A percentile compares a stretch with the other conserved stretches of the same genome.
Evolutionary conservation across 2,888 invertebrate genomes (phyloP).

Genomic region (Drosophila crucigera): DNA sequence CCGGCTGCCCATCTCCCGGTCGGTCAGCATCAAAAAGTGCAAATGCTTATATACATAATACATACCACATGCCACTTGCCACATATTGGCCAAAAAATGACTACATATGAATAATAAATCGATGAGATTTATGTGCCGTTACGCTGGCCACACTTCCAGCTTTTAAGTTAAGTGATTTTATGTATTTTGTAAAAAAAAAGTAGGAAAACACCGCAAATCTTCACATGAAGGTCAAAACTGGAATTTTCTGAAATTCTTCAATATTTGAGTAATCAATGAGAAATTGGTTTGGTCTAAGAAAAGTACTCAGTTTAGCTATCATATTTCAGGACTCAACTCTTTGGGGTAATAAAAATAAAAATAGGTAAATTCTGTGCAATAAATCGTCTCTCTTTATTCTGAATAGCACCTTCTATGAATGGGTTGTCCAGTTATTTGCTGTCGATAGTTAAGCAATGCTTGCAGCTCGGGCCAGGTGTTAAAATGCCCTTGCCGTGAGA

Average conservation of each 20-base stretch:
- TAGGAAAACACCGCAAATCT: constrained; percentile 28
- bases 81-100: constrained; percentile 46
- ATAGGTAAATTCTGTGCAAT: neutral
- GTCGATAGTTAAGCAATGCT: constrained; percentile 19
- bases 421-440: neutral
- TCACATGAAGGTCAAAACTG: constrained; percentile 17
- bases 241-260: constrained; percentile 7
- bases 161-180: constrained; percentile 80
- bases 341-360: neutral
- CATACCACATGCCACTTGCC: constrained; percentile 14
- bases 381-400: neutral
- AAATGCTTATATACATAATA: constrained; percentile 9
- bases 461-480: constrained; percentile 24
- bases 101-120: constrained; percentile 80
- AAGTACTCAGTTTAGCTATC: neutral
- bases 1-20: neutral
- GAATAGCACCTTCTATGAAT: neutral
- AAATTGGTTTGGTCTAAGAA: neutral
- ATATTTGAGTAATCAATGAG: constrained; percentile 1
- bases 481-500: constrained; percentile 18
- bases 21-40: constrained; percentile 23
- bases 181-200: constrained; percentile 30
- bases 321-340: neutral
- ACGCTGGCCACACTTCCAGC: constrained; percentile 46
- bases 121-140: constrained; percentile 69